These are phyloP conservation scores for Drosophila colorata DNA, from an alignment of 2,888 invertebrate genomes.

Conservation along the genomic window DNA sequence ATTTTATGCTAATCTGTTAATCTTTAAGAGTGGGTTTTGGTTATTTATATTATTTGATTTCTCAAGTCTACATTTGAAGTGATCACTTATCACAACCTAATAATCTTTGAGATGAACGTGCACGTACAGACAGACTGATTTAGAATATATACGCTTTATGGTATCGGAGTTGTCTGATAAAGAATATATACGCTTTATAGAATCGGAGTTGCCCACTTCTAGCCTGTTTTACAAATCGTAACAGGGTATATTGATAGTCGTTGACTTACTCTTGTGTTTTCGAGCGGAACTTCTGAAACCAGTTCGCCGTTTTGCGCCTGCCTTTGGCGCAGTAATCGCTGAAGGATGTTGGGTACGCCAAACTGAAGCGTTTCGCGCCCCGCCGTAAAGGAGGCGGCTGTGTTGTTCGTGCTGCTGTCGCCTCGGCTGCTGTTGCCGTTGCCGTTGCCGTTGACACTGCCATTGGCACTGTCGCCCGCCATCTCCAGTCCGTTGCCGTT, in stretches of 20 bases:
- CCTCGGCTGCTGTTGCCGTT: constrained; percentile 15
- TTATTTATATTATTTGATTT: too few relatives aligned
- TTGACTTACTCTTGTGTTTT: constrained; percentile 69
- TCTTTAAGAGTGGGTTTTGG: too few relatives aligned
- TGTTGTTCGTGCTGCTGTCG: constrained; percentile 30
- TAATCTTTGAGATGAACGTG: too few relatives aligned
- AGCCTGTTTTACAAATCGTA: neutral
- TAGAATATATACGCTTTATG: too few relatives aligned
- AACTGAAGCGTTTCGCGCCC: constrained; percentile 53
- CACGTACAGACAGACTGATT: too few relatives aligned
- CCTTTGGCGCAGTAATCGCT: constrained; percentile 65
- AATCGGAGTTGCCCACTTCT: too few relatives aligned
- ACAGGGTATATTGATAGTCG: neutral
- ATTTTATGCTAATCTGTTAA: too few relatives aligned
- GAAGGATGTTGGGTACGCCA: constrained; percentile 63
- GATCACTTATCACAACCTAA: too few relatives aligned
- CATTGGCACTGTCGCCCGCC: constrained; percentile 8
- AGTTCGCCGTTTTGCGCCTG: constrained; percentile 46
- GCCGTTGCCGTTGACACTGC: constrained; percentile 16
- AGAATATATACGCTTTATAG: too few relatives aligned
- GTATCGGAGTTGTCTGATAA: too few relatives aligned
- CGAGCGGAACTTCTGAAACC: constrained; percentile 76
- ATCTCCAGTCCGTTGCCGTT: constrained; percentile 31
- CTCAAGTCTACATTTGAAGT: too few relatives aligned
- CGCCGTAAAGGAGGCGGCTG: constrained; percentile 58